phyloP scores from a whole-genome alignment of 2,113 vertebrate species.

The Caretta caretta region DNA sequence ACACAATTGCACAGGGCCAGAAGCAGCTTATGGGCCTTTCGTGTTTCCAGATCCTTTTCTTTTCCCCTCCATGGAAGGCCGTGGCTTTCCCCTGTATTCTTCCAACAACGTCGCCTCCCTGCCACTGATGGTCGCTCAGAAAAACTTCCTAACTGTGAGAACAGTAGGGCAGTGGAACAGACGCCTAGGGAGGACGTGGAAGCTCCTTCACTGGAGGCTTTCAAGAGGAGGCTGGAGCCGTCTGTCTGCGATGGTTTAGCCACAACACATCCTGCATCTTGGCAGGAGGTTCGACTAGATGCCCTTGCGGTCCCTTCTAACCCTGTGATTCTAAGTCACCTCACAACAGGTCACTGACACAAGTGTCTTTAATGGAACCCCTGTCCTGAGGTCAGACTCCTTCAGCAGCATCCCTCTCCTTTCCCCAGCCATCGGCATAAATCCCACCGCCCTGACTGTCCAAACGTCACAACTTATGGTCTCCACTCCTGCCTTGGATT shows the following conservation, averaged over 20 bases:
- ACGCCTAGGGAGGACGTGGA: no score
- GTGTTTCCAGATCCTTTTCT: neutral
- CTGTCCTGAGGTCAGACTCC: neutral
- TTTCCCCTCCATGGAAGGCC: neutral
- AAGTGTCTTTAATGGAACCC: neutral
- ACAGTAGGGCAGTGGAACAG: no score
- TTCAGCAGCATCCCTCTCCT: neutral
- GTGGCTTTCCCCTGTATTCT: neutral
- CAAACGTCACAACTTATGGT: neutral
- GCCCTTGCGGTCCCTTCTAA: no score
- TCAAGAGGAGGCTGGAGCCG: no score
- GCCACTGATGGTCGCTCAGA: neutral
- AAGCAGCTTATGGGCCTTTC: neutral
- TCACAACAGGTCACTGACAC: neutral
- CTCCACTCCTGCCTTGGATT: neutral
- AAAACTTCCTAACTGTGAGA: neutral
- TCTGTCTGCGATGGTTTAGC: no score
- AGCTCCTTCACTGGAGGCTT: no score
- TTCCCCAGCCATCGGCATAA: neutral
- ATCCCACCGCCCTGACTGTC: neutral
- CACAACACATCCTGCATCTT: no score
- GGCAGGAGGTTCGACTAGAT: no score
- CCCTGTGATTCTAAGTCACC: fast-evolving
- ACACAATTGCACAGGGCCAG: neutral
- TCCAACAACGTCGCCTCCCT: neutral